These are phyloP conservation scores for Leptonema lineaticorne DNA, from an alignment of 1,140 invertebrate genomes.

Conservation along the genomic window DNA sequence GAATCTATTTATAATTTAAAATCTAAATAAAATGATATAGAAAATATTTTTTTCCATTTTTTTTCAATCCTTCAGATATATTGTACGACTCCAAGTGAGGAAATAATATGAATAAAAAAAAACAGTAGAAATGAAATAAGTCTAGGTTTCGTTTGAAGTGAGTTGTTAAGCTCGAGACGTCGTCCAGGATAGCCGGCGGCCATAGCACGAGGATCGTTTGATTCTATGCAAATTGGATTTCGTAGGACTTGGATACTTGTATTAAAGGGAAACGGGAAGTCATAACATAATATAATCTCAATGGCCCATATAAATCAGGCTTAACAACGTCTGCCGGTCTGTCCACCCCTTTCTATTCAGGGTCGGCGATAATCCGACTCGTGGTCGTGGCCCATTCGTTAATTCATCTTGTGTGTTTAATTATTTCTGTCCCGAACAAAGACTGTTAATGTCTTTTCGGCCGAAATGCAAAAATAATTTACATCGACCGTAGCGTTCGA, in stretches of 20 bases:
- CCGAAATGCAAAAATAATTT: not conserved
- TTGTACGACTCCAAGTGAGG: not conserved
- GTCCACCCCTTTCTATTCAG: slow-evolving; percentile 30
- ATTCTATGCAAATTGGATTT: slow-evolving; percentile 36
- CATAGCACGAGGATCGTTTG: slow-evolving; percentile 23
- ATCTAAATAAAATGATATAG: not conserved
- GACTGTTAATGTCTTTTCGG: not conserved
- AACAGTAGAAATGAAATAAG: not conserved
- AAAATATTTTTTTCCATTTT: not conserved
- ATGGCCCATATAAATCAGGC: slow-evolving; percentile 34
- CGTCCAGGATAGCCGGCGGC: not conserved
- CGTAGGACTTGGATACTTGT: slow-evolving; percentile 23
- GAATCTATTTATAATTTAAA: too few relatives aligned
- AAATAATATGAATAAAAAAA: not conserved
- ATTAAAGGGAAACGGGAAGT: slow-evolving; percentile 26
- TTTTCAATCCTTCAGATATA: not conserved
- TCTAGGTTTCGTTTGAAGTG: not conserved
- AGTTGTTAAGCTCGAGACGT: not conserved
- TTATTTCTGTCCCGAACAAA: slow-evolving; percentile 24
- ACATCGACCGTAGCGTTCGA: not conserved
- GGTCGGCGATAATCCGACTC: slow-evolving; percentile 26
- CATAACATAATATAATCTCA: slow-evolving; percentile 36
- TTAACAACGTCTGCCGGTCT: slow-evolving; percentile 32
- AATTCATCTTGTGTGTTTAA: slow-evolving; percentile 29
- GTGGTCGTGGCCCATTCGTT: slow-evolving; percentile 22